Conservation (phyloP, 2,797 vertebrate species). For the Bufotes viridis region DNA sequence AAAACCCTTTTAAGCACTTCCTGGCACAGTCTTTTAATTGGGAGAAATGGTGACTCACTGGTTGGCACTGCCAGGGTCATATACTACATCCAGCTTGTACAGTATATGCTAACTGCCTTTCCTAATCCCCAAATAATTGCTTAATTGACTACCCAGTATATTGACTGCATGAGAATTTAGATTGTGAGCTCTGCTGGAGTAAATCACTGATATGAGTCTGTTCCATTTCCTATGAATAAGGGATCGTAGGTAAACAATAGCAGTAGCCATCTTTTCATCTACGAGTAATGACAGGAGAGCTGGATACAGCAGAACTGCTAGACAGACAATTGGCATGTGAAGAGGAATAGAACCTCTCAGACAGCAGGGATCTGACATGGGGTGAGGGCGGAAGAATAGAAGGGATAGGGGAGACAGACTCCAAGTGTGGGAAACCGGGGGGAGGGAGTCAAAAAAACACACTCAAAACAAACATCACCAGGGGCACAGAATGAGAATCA, state of each 20-base stretch:
- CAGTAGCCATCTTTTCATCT: slow-evolving; percentile 45
- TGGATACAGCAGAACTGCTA: slow-evolving; percentile 44
- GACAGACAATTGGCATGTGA: slow-evolving; percentile 60
- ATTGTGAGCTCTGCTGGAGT: background rate
- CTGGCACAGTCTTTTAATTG: too few species aligned
- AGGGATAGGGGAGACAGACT: slow-evolving; percentile 39
- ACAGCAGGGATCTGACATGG: slow-evolving; percentile 60
- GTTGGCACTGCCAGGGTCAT: background rate
- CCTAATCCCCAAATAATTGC: background rate
- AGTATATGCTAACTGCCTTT: background rate
- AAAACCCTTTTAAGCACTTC: too few species aligned
- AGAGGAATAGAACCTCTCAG: slow-evolving; percentile 52
- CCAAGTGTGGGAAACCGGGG: slow-evolving; percentile 81
- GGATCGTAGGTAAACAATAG: background rate
- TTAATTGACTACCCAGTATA: background rate
- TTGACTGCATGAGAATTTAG: background rate
- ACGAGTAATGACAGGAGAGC: slow-evolving; percentile 35
- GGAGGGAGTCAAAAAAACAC: slow-evolving; percentile 80
- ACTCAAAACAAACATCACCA: slow-evolving; percentile 78
- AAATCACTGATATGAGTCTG: background rate
- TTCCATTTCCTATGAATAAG: background rate
- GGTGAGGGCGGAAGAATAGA: slow-evolving; percentile 54
- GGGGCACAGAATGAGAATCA: slow-evolving; percentile 68
- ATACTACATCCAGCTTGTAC: background rate
- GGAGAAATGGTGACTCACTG: background rate